These are phyloP conservation scores for Archaeoteleia sp. DNA, from an alignment of 2,888 invertebrate species.

Conservation along the genomic window DNA sequence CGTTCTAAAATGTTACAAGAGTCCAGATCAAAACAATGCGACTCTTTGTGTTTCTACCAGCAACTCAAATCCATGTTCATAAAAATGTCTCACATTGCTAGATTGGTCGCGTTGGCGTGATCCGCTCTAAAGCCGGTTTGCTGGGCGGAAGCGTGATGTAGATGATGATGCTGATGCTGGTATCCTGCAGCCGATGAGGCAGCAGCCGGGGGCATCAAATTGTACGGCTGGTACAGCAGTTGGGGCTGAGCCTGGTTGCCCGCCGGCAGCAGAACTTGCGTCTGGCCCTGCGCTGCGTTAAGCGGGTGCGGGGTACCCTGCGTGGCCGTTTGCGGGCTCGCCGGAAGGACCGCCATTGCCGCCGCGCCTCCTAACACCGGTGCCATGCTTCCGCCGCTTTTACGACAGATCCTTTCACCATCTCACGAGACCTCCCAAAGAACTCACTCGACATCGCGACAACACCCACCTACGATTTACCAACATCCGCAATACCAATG, in stretches of 20 bases:
- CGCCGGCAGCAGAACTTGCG: constrained; percentile 62
- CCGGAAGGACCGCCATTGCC: constrained; percentile 75
- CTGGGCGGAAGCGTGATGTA: constrained; percentile 50
- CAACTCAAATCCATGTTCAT: too few species aligned
- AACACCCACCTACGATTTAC: neutral
- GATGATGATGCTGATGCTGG: constrained; percentile 60
- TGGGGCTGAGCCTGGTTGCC: constrained; percentile 64
- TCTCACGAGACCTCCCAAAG: constrained; percentile 18
- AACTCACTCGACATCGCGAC: neutral
- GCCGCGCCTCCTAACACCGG: constrained; percentile 74
- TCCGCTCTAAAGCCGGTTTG: constrained; percentile 59
- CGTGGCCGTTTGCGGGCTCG: constrained; percentile 74
- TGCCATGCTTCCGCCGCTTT: constrained; percentile 68
- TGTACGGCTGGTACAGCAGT: constrained; percentile 73
- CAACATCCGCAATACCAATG: constrained; percentile 20
- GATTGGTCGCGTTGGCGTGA: constrained; percentile 55
- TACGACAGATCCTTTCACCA: constrained; percentile 49
- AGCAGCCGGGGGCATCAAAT: constrained; percentile 69
- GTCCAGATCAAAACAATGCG: too few species aligned
- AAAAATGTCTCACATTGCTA: constrained; percentile 66
- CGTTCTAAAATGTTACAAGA: too few species aligned
- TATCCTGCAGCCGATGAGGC: constrained; percentile 60
- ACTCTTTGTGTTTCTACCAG: too few species aligned
- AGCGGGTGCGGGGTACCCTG: constrained; percentile 68
- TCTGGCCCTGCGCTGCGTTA: constrained; percentile 62